Evolutionary conservation across 2,888 invertebrate genomes (phyloP).

Genomic region (Panopea generosa): DNA sequence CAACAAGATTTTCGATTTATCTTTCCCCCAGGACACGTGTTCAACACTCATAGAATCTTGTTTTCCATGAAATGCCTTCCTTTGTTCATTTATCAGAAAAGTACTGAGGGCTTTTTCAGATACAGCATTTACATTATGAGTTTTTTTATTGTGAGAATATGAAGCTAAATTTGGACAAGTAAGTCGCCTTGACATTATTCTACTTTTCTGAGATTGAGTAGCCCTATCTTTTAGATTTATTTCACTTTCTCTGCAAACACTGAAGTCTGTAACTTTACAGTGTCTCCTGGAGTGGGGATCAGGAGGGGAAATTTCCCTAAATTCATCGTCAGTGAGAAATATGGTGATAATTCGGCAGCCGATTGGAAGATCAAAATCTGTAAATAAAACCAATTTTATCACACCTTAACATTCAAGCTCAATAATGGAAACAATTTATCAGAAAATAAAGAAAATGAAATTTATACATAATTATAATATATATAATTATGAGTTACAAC

Average conservation of each 20-base stretch:
- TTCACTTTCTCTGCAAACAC: constrained; percentile 26
- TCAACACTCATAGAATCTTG: constrained; percentile 44
- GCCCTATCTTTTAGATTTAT: background rate
- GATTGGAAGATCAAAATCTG: constrained; percentile 91
- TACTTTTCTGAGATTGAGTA: background rate
- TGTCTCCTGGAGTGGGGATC: constrained; percentile 47
- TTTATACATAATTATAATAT: too few relatives aligned
- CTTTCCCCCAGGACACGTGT: constrained; percentile 32
- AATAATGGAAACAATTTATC: too few relatives aligned
- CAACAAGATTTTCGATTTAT: constrained; percentile 25
- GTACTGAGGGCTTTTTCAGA: constrained; percentile 26
- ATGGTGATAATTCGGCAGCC: constrained; percentile 93
- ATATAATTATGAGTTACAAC: too few relatives aligned
- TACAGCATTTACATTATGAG: background rate
- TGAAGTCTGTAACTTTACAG: constrained; percentile 58
- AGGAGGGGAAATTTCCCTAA: constrained; percentile 44
- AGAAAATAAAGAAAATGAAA: too few relatives aligned
- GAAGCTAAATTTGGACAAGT: constrained; percentile 41
- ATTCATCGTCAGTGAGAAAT: constrained; percentile 89
- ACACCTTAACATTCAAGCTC: too few relatives aligned
- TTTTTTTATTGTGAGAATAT: background rate
- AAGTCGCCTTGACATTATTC: constrained; percentile 7
- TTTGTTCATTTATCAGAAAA: constrained; percentile 31
- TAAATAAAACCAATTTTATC: too few relatives aligned
- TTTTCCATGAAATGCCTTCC: constrained; percentile 12